These are phyloP conservation scores for Trissolcus japonicus DNA, from an alignment of 2,888 invertebrate genomes.

Conservation along the genomic window DNA sequence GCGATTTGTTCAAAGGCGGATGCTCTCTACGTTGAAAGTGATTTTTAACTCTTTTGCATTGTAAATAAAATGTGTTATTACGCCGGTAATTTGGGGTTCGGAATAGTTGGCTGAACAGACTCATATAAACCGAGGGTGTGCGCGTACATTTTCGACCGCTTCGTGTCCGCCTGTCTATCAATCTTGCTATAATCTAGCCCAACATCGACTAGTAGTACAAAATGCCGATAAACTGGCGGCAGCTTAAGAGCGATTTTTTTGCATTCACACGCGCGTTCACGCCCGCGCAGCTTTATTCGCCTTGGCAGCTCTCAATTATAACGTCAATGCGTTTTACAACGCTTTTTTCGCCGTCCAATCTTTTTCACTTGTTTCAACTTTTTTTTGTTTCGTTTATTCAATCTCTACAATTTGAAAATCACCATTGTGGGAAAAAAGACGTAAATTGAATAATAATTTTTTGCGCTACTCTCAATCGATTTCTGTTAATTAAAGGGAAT, in stretches of 20 bases:
- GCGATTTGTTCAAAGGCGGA: neutral
- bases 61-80: slow-evolving; percentile 55
- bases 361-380: neutral
- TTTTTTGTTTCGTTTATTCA: neutral
- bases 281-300: slow-evolving; percentile 29
- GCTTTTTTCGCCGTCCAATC: slow-evolving; percentile 5
- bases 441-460: no score
- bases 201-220: slow-evolving; percentile 51
- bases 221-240: slow-evolving; percentile 55
- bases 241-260: slow-evolving; percentile 49
- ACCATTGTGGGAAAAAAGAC: no score
- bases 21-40: slow-evolving; percentile 21
- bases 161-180: slow-evolving; percentile 56
- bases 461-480: no score
- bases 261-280: slow-evolving; percentile 35
- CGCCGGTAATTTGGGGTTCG: slow-evolving; percentile 52
- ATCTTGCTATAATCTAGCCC: slow-evolving; percentile 55
- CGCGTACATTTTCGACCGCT: slow-evolving; percentile 50
- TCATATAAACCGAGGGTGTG: slow-evolving; percentile 43
- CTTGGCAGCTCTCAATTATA: slow-evolving; percentile 39
- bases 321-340: slow-evolving; percentile 20
- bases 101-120: slow-evolving; percentile 32
- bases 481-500: no score
- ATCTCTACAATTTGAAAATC: neutral
- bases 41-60: slow-evolving; percentile 48